Conservation (phyloP, 2,888 invertebrate species). For the Drosophila neotestacea region DNA sequence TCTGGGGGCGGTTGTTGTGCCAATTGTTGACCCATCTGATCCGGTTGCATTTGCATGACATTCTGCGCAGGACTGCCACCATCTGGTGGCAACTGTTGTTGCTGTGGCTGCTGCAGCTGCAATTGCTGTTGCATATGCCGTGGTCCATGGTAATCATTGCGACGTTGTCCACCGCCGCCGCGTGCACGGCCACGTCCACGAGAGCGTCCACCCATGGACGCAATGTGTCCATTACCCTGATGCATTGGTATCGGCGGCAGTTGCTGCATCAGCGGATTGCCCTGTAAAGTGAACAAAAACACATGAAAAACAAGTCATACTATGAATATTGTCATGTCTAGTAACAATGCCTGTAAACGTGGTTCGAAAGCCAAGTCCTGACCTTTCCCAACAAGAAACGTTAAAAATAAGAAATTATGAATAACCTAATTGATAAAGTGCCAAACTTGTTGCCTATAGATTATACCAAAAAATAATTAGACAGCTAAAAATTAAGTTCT, state of each 20-base stretch:
- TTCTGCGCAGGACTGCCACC: slow-evolving; percentile 53
- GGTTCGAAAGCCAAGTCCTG: background rate
- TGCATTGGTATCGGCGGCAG: slow-evolving; percentile 73
- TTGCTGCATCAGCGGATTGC: slow-evolving; percentile 77
- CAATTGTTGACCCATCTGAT: slow-evolving; percentile 62
- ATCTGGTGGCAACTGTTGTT: slow-evolving; percentile 64
- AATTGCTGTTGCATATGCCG: slow-evolving; percentile 74
- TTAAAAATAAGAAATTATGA: no score
- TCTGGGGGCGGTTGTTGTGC: slow-evolving; percentile 54
- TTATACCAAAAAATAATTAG: no score
- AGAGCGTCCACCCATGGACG: slow-evolving; percentile 64
- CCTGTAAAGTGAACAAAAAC: slow-evolving; percentile 54
- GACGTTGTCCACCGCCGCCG: slow-evolving; percentile 79
- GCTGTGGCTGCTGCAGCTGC: slow-evolving; percentile 53
- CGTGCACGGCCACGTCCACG: slow-evolving; percentile 80
- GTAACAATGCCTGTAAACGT: no score
- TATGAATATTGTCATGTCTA: background rate
- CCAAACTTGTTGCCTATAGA: no score
- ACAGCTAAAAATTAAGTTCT: no score
- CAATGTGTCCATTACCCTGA: slow-evolving; percentile 64
- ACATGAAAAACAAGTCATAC: background rate
- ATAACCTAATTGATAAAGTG: no score
- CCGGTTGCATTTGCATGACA: slow-evolving; percentile 62
- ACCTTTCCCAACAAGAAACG: background rate
- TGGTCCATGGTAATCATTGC: slow-evolving; percentile 79